Conservation (phyloP, 2,888 invertebrate species). For the Chironomus tentans region DNA sequence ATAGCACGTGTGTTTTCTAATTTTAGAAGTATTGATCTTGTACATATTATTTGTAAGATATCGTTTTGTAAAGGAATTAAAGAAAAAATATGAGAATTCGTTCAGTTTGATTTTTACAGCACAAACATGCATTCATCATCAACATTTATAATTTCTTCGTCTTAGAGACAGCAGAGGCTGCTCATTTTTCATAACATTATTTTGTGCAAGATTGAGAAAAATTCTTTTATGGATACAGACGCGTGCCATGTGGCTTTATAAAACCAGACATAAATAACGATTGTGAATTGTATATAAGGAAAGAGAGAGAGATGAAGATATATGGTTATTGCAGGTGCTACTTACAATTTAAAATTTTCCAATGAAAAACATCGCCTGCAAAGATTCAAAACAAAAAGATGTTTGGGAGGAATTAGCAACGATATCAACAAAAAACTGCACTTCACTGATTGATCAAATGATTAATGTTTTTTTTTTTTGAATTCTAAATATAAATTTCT, state of each 20-base stretch:
- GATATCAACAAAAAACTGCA: not conserved
- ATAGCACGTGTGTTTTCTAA: constrained; percentile 4
- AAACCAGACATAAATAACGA: not conserved
- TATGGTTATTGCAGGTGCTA: not conserved
- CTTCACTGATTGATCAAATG: too few relatives aligned
- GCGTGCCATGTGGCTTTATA: constrained; percentile 22
- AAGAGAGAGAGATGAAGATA: not conserved
- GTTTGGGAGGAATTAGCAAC: too few relatives aligned
- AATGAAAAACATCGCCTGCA: constrained; percentile 12
- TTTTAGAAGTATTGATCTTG: not conserved
- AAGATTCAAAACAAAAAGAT: not conserved
- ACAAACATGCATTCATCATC: too few relatives aligned
- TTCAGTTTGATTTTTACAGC: not conserved
- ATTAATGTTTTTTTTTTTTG: too few relatives aligned
- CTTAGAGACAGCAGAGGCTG: too few relatives aligned
- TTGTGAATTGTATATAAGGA: not conserved
- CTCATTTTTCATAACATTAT: too few relatives aligned
- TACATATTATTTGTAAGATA: not conserved
- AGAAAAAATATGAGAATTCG: not conserved
- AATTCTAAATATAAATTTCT: too few relatives aligned
- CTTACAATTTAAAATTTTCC: constrained; percentile 10
- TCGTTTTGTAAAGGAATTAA: not conserved
- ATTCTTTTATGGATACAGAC: constrained; percentile 8
- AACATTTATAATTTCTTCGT: too few relatives aligned
- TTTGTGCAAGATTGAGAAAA: not conserved